Base-by-base conservation (phyloP, 1,140 invertebrate genomes). In the Ephestia elutella region DNA sequence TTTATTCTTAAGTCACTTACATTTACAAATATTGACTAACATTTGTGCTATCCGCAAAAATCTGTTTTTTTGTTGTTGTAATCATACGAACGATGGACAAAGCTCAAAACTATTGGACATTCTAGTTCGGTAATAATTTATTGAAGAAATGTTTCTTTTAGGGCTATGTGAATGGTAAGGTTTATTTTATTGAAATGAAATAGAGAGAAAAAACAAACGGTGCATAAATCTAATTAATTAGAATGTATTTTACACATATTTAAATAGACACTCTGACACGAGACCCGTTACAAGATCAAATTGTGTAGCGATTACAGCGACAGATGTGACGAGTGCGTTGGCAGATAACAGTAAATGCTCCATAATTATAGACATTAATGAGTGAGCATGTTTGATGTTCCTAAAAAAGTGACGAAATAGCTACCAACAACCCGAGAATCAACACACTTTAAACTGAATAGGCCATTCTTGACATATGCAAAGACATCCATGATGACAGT, bases 271-370 rank as follows among this genome's bases (percentile, higher is more conserved):
- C 60, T 57, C 57, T 68, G 65, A 70, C 71, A 70, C 54, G 13
- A 21, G 56, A 56, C 49, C 82, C 82, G 82, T 80, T 85, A 85
- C 59, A 65, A 60, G 73, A 70, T 77, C 73, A 70, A 70, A 75
- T 71, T 63, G 58, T 61, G 57, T 17, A 49, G 51, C 56, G 65
- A 77, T 77, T 75, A 72, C 60, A 72, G 66, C 63, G 68, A 71
- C 63, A 65, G 59, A 56, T 19, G 56, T 63, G 38, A 68, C 21
- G 48, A 59, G 57, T 59, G 20, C 32, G 50, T 20, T 59, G 48
- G 44, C 51, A 54, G 51, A 54, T 59, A 59, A 59, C 57, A 59
- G 57, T 59, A 59, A 53, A 58, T 58, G 51, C 15, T 44, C 38
- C 38, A 44, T 44, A 44, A 44, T 44, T 44, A 44, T 13, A 15